Evolutionary conservation across 2,888 invertebrate genomes (phyloP).

Genomic region (Himalopsyche kuldschensis): DNA sequence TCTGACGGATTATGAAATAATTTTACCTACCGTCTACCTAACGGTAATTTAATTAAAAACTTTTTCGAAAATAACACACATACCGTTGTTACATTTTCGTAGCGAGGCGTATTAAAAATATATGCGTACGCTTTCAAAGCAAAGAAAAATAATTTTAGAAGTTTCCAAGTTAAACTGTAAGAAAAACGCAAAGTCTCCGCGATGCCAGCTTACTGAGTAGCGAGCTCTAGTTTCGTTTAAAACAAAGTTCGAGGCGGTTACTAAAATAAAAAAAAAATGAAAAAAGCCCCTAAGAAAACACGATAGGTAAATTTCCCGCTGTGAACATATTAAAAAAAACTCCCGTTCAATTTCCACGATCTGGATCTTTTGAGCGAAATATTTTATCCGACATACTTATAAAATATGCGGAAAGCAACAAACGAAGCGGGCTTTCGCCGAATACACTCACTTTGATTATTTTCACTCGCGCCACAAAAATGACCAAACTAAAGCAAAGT

Average conservation of each 20-base stretch:
- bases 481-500: not conserved
- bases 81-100: not conserved
- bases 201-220: not conserved
- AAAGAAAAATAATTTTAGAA: constrained; percentile 11
- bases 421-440: not conserved
- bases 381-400: not conserved
- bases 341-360: not conserved
- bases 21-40: constrained; percentile 3
- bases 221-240: not conserved
- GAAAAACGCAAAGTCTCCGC: not conserved
- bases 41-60: constrained; percentile 6
- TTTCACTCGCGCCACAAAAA: not conserved
- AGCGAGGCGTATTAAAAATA: not conserved
- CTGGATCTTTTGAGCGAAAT: not conserved
- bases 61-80: constrained; percentile 6
- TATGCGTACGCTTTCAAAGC: constrained; percentile 6
- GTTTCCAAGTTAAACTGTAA: not conserved
- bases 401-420: not conserved
- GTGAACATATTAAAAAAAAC: constrained; percentile 6
- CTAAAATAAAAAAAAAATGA: not conserved
- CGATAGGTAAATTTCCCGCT: not conserved
- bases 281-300: not conserved
- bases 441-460: not conserved
- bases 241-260: not conserved
- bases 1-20: not conserved